Percentiles rank a stretch among this genome's conserved stretches.
Conservation (phyloP, 2,888 invertebrate genomes). For the Volucella zonaria region DNA sequence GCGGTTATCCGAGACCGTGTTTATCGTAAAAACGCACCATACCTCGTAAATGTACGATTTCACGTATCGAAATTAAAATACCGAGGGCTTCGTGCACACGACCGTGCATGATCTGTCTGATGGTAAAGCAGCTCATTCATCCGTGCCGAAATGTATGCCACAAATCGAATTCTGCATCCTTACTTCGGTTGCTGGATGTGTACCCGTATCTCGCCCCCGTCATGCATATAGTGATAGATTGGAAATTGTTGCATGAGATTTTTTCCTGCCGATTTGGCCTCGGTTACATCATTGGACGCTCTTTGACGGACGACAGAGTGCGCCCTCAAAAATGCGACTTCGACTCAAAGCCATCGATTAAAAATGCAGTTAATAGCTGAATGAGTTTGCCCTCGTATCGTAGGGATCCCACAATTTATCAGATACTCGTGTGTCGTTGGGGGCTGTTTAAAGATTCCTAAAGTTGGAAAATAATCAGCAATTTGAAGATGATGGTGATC, state of each 20-base stretch:
- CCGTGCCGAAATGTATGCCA: slow-evolving; percentile 39
- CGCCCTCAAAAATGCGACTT: slow-evolving; percentile 42
- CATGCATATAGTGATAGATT: background rate
- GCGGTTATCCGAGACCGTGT: slow-evolving; percentile 3
- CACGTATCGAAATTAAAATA: slow-evolving; percentile 52
- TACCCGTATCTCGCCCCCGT: slow-evolving; percentile 2
- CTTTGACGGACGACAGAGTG: slow-evolving; percentile 41
- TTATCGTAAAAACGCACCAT: slow-evolving; percentile 27
- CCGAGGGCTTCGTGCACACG: slow-evolving; percentile 51
- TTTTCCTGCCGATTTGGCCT: background rate
- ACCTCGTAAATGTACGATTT: slow-evolving; percentile 34
- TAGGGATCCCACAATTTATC: slow-evolving; percentile 29
- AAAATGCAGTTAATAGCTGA: slow-evolving; percentile 69
- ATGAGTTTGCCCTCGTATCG: slow-evolving; percentile 10
- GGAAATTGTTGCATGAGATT: slow-evolving; percentile 59
- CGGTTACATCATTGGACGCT: slow-evolving; percentile 40
- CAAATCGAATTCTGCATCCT: slow-evolving; percentile 38
- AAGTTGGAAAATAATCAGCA: slow-evolving; percentile 35
- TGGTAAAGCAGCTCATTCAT: slow-evolving; percentile 36
- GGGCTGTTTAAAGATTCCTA: slow-evolving; percentile 42
- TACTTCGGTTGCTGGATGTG: background rate
- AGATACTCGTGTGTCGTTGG: background rate
- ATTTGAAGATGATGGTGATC: slow-evolving; percentile 13
- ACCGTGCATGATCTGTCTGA: slow-evolving; percentile 54
- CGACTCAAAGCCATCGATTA: slow-evolving; percentile 53